Evolutionary conservation across 1,140 invertebrate species (phyloP).

Genomic region (Eupeodes corollae): DNA sequence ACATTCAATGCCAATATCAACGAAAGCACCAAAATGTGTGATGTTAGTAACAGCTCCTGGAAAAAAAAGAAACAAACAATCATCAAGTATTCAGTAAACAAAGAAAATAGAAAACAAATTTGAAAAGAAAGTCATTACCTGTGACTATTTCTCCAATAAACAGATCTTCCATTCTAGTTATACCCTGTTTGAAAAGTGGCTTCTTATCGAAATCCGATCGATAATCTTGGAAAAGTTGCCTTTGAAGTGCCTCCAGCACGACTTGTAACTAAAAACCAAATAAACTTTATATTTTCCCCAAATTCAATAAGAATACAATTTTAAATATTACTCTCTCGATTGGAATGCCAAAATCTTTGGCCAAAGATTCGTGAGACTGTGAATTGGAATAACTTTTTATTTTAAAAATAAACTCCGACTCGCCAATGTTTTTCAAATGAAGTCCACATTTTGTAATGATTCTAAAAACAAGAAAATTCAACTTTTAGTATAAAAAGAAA

Average conservation of each 20-base stretch:
- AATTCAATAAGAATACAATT: constrained; percentile 20
- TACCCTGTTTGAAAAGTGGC: constrained; percentile 55
- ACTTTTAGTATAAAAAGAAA: too few species aligned
- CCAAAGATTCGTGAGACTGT: constrained; percentile 25
- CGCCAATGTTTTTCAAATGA: constrained; percentile 40
- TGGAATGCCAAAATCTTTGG: constrained; percentile 39
- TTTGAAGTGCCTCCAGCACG: constrained; percentile 52
- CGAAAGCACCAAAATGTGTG: constrained; percentile 81
- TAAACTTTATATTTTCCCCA: background rate
- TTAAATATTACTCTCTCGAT: constrained; percentile 36
- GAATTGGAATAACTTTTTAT: constrained; percentile 29
- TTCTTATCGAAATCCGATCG: constrained; percentile 46
- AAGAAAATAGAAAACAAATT: background rate
- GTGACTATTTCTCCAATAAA: constrained; percentile 42
- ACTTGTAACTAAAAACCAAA: constrained; percentile 40
- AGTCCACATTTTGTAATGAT: constrained; percentile 39
- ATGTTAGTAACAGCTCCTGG: constrained; percentile 64
- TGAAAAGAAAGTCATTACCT: constrained; percentile 10
- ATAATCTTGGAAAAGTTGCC: constrained; percentile 55
- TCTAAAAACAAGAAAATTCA: constrained; percentile 17
- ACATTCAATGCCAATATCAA: constrained; percentile 72
- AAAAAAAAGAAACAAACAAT: background rate
- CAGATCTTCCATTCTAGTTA: constrained; percentile 50
- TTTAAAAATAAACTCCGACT: constrained; percentile 37
- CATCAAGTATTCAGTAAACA: background rate